phyloP scores from a whole-genome alignment of 2,888 invertebrate genomes.

The Augiades crinisus region DNA sequence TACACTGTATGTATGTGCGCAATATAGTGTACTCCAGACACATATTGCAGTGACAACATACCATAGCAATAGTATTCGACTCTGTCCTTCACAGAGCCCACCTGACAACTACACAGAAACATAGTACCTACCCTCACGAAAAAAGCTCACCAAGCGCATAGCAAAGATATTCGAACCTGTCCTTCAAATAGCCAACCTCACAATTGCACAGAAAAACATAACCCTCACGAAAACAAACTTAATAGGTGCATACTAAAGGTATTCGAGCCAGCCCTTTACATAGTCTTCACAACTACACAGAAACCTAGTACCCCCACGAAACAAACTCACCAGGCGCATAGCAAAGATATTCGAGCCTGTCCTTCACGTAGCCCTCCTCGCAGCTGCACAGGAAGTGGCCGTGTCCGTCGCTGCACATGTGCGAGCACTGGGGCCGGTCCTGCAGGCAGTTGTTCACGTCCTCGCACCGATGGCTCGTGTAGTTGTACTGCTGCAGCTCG shows the following conservation, averaged over 20 bases:
- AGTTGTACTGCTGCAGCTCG: slow-evolving; percentile 57
- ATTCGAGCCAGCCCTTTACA: too few species aligned
- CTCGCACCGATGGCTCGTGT: slow-evolving; percentile 56
- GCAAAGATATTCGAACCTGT: slow-evolving; percentile 48
- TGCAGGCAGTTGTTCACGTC: slow-evolving; percentile 85
- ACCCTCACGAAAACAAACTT: too few species aligned
- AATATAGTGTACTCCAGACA: too few species aligned
- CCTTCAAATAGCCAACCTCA: slow-evolving; percentile 60
- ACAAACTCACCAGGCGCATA: slow-evolving; percentile 55
- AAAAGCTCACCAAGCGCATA: slow-evolving; percentile 55
- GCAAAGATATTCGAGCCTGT: slow-evolving; percentile 48
- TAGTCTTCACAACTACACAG: too few species aligned
- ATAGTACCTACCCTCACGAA: too few species aligned
- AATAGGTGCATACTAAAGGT: too few species aligned
- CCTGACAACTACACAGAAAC: too few species aligned
- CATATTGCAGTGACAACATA: too few species aligned
- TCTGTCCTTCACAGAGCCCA: too few species aligned
- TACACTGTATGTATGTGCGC: too few species aligned
- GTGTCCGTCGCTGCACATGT: slow-evolving; percentile 82
- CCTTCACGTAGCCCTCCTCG: slow-evolving; percentile 60
- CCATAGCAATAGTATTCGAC: too few species aligned
- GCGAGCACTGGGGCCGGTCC: slow-evolving; percentile 85
- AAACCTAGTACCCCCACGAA: too few species aligned
- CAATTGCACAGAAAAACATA: slow-evolving; percentile 85
- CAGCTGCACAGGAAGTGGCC: slow-evolving; percentile 85